Conservation (phyloP, 2,797 vertebrate species). For the Anas acuta region DNA sequence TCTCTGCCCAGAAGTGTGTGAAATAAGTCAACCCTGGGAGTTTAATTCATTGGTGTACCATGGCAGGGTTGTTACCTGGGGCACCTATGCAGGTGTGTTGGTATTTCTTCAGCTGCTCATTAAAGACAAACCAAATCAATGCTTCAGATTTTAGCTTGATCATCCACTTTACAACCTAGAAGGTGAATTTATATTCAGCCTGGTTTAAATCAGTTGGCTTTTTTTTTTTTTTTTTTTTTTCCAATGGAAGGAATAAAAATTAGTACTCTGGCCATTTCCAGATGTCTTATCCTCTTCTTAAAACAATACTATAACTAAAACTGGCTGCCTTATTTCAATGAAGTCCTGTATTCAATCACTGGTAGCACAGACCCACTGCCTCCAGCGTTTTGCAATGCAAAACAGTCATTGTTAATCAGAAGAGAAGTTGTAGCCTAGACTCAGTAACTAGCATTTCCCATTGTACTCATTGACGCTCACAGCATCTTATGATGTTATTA, state of each 20-base stretch:
- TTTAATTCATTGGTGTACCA: not conserved
- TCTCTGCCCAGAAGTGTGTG: not conserved
- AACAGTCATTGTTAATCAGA: not conserved
- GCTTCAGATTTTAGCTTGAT: not conserved
- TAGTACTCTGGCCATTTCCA: slow-evolving; percentile 11
- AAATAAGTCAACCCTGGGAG: not conserved
- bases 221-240: not conserved
- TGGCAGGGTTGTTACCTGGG: not conserved
- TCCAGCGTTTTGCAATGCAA: slow-evolving; percentile 2
- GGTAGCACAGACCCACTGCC: not conserved
- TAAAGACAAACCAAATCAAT: not conserved
- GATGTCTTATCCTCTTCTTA: not conserved
- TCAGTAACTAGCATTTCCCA: not conserved
- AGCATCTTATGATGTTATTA: not conserved
- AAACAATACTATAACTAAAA: slow-evolving; percentile 37
- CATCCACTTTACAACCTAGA: not conserved
- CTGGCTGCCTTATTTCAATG: not conserved
- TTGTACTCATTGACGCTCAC: not conserved
- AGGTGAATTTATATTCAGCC: not conserved
- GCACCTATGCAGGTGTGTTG: not conserved
- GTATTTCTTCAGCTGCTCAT: not conserved
- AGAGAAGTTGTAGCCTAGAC: not conserved
- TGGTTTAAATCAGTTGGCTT: slow-evolving; percentile 2
- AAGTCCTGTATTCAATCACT: not conserved
- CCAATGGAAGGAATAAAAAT: not conserved